Base-by-base conservation (phyloP, 2,797 vertebrate species). In the Anomalospiza imberbis region DNA sequence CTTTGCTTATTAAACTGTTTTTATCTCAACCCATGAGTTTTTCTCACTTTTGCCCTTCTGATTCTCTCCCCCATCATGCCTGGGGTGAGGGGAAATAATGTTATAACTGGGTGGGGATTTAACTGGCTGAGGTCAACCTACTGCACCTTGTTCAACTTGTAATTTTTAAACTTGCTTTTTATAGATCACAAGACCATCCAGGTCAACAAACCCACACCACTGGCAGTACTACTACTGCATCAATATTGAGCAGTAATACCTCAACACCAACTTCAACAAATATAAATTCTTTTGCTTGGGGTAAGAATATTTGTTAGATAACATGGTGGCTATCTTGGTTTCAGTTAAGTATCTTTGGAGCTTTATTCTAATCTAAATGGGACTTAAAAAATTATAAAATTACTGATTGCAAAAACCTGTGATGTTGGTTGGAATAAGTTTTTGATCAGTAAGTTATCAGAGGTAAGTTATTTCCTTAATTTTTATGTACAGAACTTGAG, bases 171-270 rank as follows among this genome's bases (percentile, higher is more conserved):
- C n/a, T 84, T 73, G 28, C 31, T 85, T 85, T 82, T 91, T 74
- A 68, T 91, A 98, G 98, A 96, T 94, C 97, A 60, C 98, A 98
- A 93, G 98, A 98, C 84, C 91, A 97, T 92, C 93, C 97, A 85
- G 74, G 95, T 95, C 97, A 97, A 71, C 98, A 98, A 87, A 94
- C 96, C 85, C 97, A 88, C 63, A 95, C 85, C 65, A 93, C 95
- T 90, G 97, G 96, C 73, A 97, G 86, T 91, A 97, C 80, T 91
- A 88, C 89, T 78, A 96, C 96, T 16, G 95, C 96, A 66, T 93
- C 98, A 60, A 91, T 97, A 86, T 66, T 96, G 60, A 92, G 97
- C 67, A 97, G 78, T 88, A 97, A 90, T 95, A 97, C 96, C 31
- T 94, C 97, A 55, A 96, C 97, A 73, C 96, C 97, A 86, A 85